Percentiles rank a stretch among this genome's conserved stretches.
phyloP scores from a whole-genome alignment of 2,113 vertebrate species.

The Channa maculata region DNA sequence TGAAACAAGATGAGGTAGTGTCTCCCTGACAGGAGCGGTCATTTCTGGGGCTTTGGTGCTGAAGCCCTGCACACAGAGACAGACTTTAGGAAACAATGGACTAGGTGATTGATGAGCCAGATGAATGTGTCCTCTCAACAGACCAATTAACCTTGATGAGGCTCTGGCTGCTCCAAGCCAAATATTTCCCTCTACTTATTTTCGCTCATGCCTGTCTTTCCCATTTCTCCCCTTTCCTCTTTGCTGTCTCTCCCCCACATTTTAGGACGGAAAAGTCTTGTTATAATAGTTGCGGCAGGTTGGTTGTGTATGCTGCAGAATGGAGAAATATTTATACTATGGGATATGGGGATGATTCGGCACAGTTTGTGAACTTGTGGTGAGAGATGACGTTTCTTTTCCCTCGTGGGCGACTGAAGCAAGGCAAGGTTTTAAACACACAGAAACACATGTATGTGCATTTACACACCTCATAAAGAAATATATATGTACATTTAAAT shows the following conservation, averaged over 20 bases:
- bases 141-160: slow-evolving; percentile 88
- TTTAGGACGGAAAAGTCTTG: slow-evolving; percentile 69
- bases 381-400: slow-evolving; percentile 56
- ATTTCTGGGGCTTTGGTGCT: slow-evolving; percentile 51
- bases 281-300: slow-evolving; percentile 68
- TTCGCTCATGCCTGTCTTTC: slow-evolving; percentile 22
- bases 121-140: slow-evolving; percentile 80
- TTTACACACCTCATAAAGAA: not conserved
- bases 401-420: slow-evolving; percentile 9
- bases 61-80: slow-evolving; percentile 32
- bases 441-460: slow-evolving; percentile 9
- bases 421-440: not conserved
- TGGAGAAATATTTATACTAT: slow-evolving; percentile 68
- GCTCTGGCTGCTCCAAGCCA: slow-evolving; percentile 78
- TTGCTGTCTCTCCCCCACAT: slow-evolving; percentile 27
- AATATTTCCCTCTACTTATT: slow-evolving; percentile 76
- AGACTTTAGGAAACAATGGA: slow-evolving; percentile 73
- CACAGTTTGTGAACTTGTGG: slow-evolving; percentile 54
- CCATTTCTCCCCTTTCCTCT: not conserved
- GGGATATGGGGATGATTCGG: slow-evolving; percentile 43
- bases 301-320: slow-evolving; percentile 50
- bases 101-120: slow-evolving; percentile 80
- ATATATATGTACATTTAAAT: slow-evolving; percentile 18
- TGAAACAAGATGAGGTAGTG: slow-evolving; percentile 60
- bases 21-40: slow-evolving; percentile 68